Conservation (phyloP, 2,113 vertebrate genomes). For the Callipepla squamata region DNA sequence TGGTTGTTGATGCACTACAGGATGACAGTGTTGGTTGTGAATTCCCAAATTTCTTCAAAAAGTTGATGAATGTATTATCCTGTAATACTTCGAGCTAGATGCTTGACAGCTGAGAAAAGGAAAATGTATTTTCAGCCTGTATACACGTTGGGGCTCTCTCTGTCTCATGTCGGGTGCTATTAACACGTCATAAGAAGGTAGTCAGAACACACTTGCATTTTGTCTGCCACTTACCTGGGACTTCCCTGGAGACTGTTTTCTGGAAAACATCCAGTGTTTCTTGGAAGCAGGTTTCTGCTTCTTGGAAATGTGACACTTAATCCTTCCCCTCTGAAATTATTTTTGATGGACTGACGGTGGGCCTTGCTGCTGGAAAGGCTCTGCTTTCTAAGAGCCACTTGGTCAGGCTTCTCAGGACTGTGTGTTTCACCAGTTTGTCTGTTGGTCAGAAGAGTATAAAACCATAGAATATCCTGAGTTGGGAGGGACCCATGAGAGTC, state of each 20-base stretch:
- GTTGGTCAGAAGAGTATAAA: not conserved
- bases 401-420: not conserved
- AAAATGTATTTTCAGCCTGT: not conserved
- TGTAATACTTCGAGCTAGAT: not conserved
- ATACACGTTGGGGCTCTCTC: not conserved
- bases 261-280: constrained; percentile 22
- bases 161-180: not conserved
- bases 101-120: not conserved
- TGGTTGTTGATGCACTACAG: not conserved
- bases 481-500: too few relatives aligned
- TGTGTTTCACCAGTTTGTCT: not conserved
- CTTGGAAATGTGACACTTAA: constrained; percentile 14
- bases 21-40: not conserved
- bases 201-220: constrained; percentile 17
- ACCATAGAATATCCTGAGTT: too few relatives aligned
- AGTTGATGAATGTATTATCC: not conserved
- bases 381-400: not conserved
- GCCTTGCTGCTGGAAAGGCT: not conserved
- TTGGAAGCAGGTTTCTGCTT: constrained; percentile 18
- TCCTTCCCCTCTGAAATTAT: not conserved
- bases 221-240: constrained; percentile 32
- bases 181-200: constrained; percentile 13
- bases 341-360: not conserved
- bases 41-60: not conserved
- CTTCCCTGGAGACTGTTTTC: not conserved